Percentiles rank a stretch among this genome's conserved stretches.
Evolutionary conservation across 2,113 vertebrate species (phyloP).

Genomic region (Nymphicus hollandicus): DNA sequence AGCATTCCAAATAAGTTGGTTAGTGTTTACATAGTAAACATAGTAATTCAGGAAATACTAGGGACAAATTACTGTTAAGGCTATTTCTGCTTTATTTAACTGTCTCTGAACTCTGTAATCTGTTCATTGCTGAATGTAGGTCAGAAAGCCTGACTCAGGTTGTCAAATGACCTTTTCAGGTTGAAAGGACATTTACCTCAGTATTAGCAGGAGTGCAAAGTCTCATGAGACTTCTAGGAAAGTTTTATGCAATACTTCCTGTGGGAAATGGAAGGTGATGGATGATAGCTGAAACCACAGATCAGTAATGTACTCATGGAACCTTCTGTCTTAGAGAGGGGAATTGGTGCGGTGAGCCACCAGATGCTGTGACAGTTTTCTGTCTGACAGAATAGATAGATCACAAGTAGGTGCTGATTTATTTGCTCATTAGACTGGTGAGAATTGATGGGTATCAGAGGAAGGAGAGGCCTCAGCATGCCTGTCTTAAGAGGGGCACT

Average conservation of each 20-base stretch:
- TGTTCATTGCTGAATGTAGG: neutral
- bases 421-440: slow-evolving; percentile 11
- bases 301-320: neutral
- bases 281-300: neutral
- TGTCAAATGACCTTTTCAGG: neutral
- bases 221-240: neutral
- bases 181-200: neutral
- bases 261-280: neutral
- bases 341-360: neutral
- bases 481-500: neutral
- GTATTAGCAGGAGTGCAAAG: neutral
- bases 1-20: neutral
- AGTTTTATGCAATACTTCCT: neutral
- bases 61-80: neutral
- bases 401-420: slow-evolving; percentile 15
- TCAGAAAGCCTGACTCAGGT: neutral
- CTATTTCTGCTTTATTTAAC: neutral
- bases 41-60: neutral
- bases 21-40: neutral
- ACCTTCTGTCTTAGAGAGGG: neutral
- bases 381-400: neutral
- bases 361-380: neutral
- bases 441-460: neutral
- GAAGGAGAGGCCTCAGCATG: neutral
- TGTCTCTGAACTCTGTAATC: neutral